Percentiles rank a stretch among this genome's conserved stretches.
Conservation (phyloP, 1,140 invertebrate genomes). For the Trissolcus basalis region DNA sequence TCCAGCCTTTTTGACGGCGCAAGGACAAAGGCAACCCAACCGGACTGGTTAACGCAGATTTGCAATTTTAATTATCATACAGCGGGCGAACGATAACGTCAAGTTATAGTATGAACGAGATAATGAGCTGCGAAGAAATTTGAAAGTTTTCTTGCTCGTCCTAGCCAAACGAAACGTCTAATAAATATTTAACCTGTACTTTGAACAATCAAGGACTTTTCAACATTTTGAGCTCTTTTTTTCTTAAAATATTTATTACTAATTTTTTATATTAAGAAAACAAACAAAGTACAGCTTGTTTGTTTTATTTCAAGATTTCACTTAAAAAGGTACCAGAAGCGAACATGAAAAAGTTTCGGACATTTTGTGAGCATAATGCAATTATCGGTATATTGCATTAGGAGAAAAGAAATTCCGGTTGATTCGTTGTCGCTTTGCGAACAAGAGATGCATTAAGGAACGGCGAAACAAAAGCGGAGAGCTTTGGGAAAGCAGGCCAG, state of each 20-base stretch:
- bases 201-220: too few species aligned
- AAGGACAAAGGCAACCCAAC: constrained; percentile 61
- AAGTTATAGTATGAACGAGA: constrained; percentile 41
- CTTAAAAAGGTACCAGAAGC: constrained; percentile 9
- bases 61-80: constrained; percentile 72
- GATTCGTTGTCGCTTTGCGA: constrained; percentile 34
- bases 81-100: constrained; percentile 57
- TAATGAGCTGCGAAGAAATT: constrained; percentile 56
- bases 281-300: background rate
- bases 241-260: too few species aligned
- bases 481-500: constrained; percentile 62
- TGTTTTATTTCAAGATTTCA: constrained; percentile 10
- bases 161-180: constrained; percentile 28
- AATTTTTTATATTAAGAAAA: too few species aligned
- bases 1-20: constrained; percentile 63
- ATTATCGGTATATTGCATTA: constrained; percentile 57
- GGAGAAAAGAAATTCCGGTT: constrained; percentile 36
- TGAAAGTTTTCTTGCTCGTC: constrained; percentile 31
- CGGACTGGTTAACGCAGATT: constrained; percentile 71
- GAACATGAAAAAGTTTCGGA: constrained; percentile 6
- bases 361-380: constrained; percentile 40
- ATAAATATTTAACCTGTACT: too few species aligned
- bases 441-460: constrained; percentile 69
- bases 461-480: constrained; percentile 66
- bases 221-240: too few species aligned